Conservation (phyloP, 1,140 invertebrate species). For the Megathymus violae region DNA sequence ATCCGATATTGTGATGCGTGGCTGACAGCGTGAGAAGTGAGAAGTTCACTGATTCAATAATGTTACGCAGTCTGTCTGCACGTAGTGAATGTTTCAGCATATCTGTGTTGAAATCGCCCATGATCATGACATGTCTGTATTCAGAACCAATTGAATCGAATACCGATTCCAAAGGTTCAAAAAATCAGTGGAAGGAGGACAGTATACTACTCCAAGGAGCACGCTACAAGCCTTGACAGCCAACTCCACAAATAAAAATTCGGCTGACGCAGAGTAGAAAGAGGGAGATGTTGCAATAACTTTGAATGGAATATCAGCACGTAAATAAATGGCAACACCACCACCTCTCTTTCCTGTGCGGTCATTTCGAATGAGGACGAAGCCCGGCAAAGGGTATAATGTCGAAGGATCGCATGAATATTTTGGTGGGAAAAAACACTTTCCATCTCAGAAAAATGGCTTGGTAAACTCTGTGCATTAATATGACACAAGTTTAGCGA, state of each 20-base stretch:
- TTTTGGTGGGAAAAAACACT: background rate
- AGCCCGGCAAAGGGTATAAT: no score
- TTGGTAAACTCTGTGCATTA: background rate
- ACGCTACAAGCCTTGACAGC: no score
- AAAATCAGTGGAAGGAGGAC: constrained; percentile 12
- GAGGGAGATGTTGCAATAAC: no score
- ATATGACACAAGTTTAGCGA: background rate
- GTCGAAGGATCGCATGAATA: no score
- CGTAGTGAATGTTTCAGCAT: constrained; percentile 3
- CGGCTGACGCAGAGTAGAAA: no score
- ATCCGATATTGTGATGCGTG: background rate
- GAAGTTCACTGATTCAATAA: constrained; percentile 15
- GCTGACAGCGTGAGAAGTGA: background rate
- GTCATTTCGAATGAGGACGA: no score
- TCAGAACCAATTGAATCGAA: background rate
- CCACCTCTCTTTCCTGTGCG: no score
- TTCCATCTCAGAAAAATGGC: background rate
- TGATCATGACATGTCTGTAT: background rate
- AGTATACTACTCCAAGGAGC: no score
- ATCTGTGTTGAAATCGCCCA: constrained; percentile 3
- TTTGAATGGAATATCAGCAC: no score
- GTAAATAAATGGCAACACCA: no score
- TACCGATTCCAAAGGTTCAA: background rate
- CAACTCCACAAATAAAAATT: no score
- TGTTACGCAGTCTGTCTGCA: background rate